These are phyloP conservation scores for Sparidentex hasta DNA, from an alignment of 2,797 vertebrate species.

Conservation along the genomic window DNA sequence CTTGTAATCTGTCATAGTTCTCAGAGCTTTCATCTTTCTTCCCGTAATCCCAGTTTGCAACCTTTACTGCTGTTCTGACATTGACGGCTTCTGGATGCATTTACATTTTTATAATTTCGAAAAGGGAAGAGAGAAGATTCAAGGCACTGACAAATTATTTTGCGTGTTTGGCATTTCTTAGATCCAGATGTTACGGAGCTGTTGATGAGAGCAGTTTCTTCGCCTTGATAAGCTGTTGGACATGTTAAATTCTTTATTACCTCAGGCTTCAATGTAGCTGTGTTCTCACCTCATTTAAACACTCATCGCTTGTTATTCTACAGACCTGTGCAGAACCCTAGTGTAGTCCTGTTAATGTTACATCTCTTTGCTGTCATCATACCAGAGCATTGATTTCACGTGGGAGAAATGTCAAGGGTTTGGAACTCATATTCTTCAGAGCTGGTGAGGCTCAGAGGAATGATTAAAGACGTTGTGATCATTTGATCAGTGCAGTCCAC, in stretches of 20 bases:
- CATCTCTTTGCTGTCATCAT: slow-evolving; percentile 42
- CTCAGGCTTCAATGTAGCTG: slow-evolving; percentile 17
- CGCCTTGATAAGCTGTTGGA: slow-evolving; percentile 21
- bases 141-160: slow-evolving; percentile 12
- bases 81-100: slow-evolving; percentile 19
- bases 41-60: too few relatives aligned
- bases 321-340: slow-evolving; percentile 18
- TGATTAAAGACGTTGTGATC: slow-evolving; percentile 63
- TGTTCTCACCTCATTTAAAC: slow-evolving; percentile 50
- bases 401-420: slow-evolving; percentile 31
- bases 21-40: too few relatives aligned
- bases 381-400: slow-evolving; percentile 29
- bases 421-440: slow-evolving; percentile 47
- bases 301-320: slow-evolving; percentile 30
- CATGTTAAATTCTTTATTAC: slow-evolving; percentile 7
- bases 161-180: slow-evolving; percentile 24
- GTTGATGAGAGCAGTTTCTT: slow-evolving; percentile 25
- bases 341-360: slow-evolving; percentile 21
- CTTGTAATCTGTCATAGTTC: too few relatives aligned
- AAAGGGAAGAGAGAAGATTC: slow-evolving; percentile 25
- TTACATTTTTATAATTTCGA: slow-evolving; percentile 28
- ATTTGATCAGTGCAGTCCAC: slow-evolving; percentile 54
- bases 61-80: too few relatives aligned
- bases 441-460: slow-evolving; percentile 37
- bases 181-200: slow-evolving; percentile 51